phyloP scores from a whole-genome alignment of 2,888 invertebrate genomes.

The Timema cristinae region DNA sequence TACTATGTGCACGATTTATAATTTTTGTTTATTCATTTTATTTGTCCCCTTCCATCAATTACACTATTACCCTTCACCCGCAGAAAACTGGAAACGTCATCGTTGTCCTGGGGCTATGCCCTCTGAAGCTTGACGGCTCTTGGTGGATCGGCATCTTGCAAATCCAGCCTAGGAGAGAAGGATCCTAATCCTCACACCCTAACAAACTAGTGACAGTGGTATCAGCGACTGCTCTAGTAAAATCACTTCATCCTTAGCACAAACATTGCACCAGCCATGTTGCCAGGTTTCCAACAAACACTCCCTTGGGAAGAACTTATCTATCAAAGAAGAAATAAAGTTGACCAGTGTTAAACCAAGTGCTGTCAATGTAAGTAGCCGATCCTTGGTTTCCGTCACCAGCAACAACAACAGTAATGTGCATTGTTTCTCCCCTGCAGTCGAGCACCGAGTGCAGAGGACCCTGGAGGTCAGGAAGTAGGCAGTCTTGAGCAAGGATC shows the following conservation, averaged over 20 bases:
- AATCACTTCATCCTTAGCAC: constrained; percentile 15
- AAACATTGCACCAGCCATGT: constrained; percentile 12
- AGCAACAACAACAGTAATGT: too few relatives aligned
- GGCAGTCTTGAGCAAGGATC: too few relatives aligned
- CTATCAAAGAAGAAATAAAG: constrained; percentile 29
- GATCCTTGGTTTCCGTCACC: too few relatives aligned
- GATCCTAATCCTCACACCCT: constrained; percentile 20
- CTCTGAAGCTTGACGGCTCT: constrained; percentile 56
- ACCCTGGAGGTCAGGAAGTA: too few relatives aligned
- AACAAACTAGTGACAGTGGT: constrained; percentile 36
- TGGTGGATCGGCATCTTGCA: constrained; percentile 27
- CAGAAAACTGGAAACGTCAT: constrained; percentile 82
- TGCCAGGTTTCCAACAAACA: constrained; percentile 23
- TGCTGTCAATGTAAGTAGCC: too few relatives aligned
- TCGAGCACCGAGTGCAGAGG: too few relatives aligned
- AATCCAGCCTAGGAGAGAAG: constrained; percentile 37
- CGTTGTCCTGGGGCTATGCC: constrained; percentile 68
- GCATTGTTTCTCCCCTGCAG: too few relatives aligned
- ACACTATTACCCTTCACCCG: constrained; percentile 9
- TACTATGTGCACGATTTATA: too few relatives aligned
- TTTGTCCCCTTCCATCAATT: too few relatives aligned
- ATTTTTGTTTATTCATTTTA: constrained; percentile 21
- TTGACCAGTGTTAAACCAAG: too few relatives aligned
- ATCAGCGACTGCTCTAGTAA: constrained; percentile 40
- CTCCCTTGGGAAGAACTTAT: constrained; percentile 26